A percentile compares a stretch with the other conserved stretches of the same genome.
Evolutionary conservation across 2,888 invertebrate genomes (phyloP).

Genomic region (Resseliella maxima): DNA sequence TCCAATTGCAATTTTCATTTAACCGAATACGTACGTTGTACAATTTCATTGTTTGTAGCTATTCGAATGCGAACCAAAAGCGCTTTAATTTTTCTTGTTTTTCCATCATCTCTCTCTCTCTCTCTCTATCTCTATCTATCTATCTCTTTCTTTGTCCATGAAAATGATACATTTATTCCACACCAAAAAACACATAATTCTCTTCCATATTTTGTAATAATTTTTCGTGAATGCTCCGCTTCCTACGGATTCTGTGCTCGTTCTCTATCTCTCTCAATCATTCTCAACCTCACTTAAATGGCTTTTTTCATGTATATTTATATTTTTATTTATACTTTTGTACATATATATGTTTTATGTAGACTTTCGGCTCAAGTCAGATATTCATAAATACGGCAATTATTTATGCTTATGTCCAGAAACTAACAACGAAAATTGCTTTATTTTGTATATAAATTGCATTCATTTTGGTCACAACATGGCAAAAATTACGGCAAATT

Average conservation of each 20-base stretch:
- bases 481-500: neutral
- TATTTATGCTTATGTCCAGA: slow-evolving; percentile 15
- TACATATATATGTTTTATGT: no score
- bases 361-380: neutral
- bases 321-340: no score
- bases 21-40: neutral
- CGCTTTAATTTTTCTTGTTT: neutral
- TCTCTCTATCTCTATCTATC: no score
- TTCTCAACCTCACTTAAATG: neutral
- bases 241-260: neutral
- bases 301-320: neutral
- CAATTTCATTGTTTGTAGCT: slow-evolving; percentile 4
- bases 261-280: no score
- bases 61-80: neutral
- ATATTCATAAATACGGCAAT: neutral
- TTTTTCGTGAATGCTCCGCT: neutral
- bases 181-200: slow-evolving; percentile 16
- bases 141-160: neutral
- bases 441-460: neutral
- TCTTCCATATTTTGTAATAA: slow-evolving; percentile 3
- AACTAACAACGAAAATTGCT: neutral
- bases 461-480: neutral
- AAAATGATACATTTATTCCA: slow-evolving; percentile 37
- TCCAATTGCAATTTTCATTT: slow-evolving; percentile 13
- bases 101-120: neutral